phyloP scores from a whole-genome alignment of 2,888 invertebrate genomes.

The Tetramorium bicarinatum region DNA sequence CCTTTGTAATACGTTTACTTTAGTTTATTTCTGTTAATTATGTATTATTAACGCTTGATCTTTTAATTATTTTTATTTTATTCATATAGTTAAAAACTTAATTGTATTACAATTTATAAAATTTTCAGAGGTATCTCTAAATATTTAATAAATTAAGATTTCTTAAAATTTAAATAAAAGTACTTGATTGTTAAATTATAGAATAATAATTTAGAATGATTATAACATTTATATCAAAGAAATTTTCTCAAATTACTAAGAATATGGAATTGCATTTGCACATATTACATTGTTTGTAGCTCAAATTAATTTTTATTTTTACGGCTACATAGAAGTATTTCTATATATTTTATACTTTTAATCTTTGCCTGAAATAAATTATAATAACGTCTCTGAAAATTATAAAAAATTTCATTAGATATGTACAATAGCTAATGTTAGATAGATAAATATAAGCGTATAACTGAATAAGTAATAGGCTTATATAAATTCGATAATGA shows the following conservation, averaged over 20 bases:
- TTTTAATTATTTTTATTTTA: conserved; percentile 53
- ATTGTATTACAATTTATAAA: conserved; percentile 32
- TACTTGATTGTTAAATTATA: conserved; percentile 2
- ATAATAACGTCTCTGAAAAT: conserved; percentile 36
- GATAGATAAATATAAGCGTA: conserved; percentile 21
- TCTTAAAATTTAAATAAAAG: conserved; percentile 17
- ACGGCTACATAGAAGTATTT: conserved; percentile 38
- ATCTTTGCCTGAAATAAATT: conserved; percentile 21
- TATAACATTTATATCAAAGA: conserved; percentile 17
- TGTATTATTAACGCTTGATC: conserved; percentile 35
- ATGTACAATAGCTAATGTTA: conserved; percentile 11
- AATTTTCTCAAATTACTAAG: conserved; percentile 9
- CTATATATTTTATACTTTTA: conserved; percentile 19
- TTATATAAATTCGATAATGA: conserved; percentile 41
- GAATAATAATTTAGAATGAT: conserved; percentile 3
- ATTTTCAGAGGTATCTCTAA: conserved; percentile 25
- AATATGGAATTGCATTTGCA: conserved; percentile 50
- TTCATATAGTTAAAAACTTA: conserved; percentile 39
- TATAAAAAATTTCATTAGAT: conserved; percentile 17
- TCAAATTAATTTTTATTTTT: conserved; percentile 36
- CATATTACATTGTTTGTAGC: conserved; percentile 49
- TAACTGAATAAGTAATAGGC: conserved; percentile 15
- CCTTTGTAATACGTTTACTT: conserved; percentile 42
- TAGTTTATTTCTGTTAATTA: conserved; percentile 48
- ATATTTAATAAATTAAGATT: conserved; percentile 1